A percentile compares a stretch with the other conserved stretches of the same genome.
Evolutionary conservation across 2,888 invertebrate species (phyloP).

Genomic region (Apeira syringaria): DNA sequence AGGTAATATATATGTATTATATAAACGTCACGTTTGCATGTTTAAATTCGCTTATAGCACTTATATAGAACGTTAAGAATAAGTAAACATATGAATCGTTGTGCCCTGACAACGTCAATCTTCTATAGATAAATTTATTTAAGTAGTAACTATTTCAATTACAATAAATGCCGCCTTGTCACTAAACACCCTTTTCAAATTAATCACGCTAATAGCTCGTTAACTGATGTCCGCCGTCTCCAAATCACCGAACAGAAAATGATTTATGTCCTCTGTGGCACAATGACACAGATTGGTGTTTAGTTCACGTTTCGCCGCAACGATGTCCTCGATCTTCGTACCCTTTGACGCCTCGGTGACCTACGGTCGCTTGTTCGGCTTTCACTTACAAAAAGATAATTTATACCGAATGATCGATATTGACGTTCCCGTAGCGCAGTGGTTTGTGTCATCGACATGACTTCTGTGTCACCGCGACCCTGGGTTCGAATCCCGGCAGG

Average conservation of each 20-base stretch:
- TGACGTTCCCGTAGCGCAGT: too few relatives aligned
- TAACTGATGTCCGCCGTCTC: slow-evolving; percentile 40
- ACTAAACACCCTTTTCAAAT: slow-evolving; percentile 32
- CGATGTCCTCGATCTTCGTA: slow-evolving; percentile 35
- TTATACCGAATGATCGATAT: slow-evolving; percentile 32
- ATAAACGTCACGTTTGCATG: too few relatives aligned
- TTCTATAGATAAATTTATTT: background rate
- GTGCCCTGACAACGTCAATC: too few relatives aligned
- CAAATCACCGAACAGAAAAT: slow-evolving; percentile 33
- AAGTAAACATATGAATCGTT: too few relatives aligned
- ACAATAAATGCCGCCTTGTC: slow-evolving; percentile 20
- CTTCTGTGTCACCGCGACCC: too few relatives aligned
- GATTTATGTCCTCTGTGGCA: slow-evolving; percentile 45
- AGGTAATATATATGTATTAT: too few relatives aligned
- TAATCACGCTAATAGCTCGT: slow-evolving; percentile 48
- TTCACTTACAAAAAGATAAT: slow-evolving; percentile 31
- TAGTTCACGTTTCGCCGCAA: slow-evolving; percentile 4
- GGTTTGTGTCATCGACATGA: too few relatives aligned
- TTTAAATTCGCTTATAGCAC: too few relatives aligned
- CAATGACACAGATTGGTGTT: slow-evolving; percentile 13
- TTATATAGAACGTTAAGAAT: too few relatives aligned
- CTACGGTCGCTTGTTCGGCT: slow-evolving; percentile 30
- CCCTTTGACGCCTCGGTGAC: slow-evolving; percentile 37
- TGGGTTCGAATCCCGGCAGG: too few relatives aligned
- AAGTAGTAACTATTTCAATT: slow-evolving; percentile 1